Base-by-base conservation (phyloP, 2,797 vertebrate genomes). In the Parotocinclus haroldoi region DNA sequence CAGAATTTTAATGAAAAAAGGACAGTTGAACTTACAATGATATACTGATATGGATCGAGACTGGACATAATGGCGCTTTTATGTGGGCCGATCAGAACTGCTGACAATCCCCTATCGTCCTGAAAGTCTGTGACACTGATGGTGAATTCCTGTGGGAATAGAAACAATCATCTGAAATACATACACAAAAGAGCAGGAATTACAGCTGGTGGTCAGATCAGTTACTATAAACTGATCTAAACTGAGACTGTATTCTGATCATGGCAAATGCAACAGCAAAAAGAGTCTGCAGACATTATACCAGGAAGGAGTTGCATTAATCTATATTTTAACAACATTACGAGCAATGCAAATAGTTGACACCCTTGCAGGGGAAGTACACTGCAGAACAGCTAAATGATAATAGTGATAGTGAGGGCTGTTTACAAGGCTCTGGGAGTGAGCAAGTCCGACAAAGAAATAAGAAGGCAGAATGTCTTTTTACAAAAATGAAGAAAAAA, bases 21-120 rank as follows among this genome's bases (percentile, higher is more conserved):
- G 1, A 59, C 19, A n/a, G 12, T 40, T 27, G n/a, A 72, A 95
- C 96, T 95, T 83, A 99, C 96, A 79, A 94, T 94, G 76, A 99
- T 98, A 73, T 93, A 90, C 68, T 94, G 92, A 78, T 90, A 94
- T 37, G 92, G 92, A 81, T 94, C 92, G 83, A 89, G 91, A 61
- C 91, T 81, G 10, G 96, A 91, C 96, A 99, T 99, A 71, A 69
- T 87, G 75, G 58, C 9, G 37, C 27, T 55, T 69, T 5, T 27
- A 2, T 27, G 27, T 55, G 63, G 65, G 48, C 39, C 42, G 60
- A 46, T 69, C 42, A 76, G 42, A 50, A 66, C 58, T 60, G 45
- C 40, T 51, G 61, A 40, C 73, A 76, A 69, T 18, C 37, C 61
- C 71, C 63, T 0, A 49, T 76, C 53, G 39, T 36, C 54, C 36